A percentile compares a stretch with the other conserved stretches of the same genome.
phyloP scores from a whole-genome alignment of 2,888 invertebrate genomes.

The Petrolisthes cinctipes region DNA sequence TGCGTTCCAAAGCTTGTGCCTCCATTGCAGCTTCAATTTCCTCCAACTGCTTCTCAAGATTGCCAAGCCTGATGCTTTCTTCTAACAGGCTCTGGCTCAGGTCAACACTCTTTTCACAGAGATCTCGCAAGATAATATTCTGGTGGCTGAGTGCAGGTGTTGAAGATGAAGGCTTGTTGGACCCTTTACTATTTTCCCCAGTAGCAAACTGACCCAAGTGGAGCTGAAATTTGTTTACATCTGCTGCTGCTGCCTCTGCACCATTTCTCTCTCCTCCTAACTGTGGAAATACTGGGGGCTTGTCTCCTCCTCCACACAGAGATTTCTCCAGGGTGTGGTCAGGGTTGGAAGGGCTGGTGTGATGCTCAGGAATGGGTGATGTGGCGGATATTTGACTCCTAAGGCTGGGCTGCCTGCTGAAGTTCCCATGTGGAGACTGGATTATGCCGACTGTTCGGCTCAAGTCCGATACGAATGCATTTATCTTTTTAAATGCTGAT shows the following conservation, averaged over 20 bases:
- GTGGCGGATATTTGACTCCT: conserved; percentile 63
- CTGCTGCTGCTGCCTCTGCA: conserved; percentile 19
- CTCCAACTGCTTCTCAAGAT: conserved; percentile 71
- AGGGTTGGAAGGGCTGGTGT: conserved; percentile 38
- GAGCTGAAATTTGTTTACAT: conserved; percentile 26
- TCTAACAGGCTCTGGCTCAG: conserved; percentile 85
- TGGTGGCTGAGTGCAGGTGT: conserved; percentile 32
- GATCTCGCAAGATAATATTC: conserved; percentile 69
- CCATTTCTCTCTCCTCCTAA: not conserved
- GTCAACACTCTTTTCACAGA: conserved; percentile 84
- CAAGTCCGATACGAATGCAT: conserved; percentile 70
- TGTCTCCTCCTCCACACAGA: conserved; percentile 34
- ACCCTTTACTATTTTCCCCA: conserved; percentile 19
- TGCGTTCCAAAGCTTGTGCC: conserved; percentile 69
- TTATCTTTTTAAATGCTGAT: conserved; percentile 69
- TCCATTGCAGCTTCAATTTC: conserved; percentile 66
- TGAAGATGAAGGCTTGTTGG: not conserved
- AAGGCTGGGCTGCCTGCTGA: conserved; percentile 64
- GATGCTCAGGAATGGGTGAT: conserved; percentile 52
- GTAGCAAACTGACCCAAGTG: conserved; percentile 15
- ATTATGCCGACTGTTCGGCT: conserved; percentile 60
- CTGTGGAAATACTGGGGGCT: conserved; percentile 13
- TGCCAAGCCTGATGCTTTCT: conserved; percentile 82
- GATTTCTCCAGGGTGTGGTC: conserved; percentile 48
- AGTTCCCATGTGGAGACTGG: conserved; percentile 54